Evolutionary conservation across 2,888 invertebrate genomes (phyloP).

Genomic region (Lamellibrachia satsuma): DNA sequence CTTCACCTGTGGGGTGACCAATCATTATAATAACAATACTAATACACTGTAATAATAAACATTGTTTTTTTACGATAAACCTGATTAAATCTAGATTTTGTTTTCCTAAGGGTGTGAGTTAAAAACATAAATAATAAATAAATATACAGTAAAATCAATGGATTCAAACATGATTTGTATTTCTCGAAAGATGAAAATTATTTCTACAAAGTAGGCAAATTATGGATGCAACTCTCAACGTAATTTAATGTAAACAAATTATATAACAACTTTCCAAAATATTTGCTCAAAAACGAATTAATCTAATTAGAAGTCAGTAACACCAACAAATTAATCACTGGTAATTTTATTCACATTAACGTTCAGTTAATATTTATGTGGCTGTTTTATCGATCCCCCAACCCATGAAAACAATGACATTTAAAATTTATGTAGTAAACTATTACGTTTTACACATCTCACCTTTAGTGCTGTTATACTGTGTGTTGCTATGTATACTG

Average conservation of each 20-base stretch:
- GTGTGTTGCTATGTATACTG: constrained; percentile 38
- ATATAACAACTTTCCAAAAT: background rate
- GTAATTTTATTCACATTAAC: too few relatives aligned
- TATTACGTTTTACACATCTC: background rate
- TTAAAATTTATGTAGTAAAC: background rate
- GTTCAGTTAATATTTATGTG: background rate
- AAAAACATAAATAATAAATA: too few relatives aligned
- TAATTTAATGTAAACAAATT: background rate
- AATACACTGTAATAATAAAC: too few relatives aligned
- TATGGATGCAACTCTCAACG: background rate
- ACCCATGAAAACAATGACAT: background rate
- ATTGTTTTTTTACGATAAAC: too few relatives aligned
- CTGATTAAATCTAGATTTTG: too few relatives aligned
- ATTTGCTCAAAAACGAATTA: background rate
- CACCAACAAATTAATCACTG: background rate
- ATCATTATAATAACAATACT: too few relatives aligned
- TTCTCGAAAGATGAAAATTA: background rate
- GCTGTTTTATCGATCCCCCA: background rate
- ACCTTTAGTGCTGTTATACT: constrained; percentile 51
- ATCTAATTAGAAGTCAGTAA: constrained; percentile 1
- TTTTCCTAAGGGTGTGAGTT: too few relatives aligned
- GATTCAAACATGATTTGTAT: background rate
- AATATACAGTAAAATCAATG: too few relatives aligned
- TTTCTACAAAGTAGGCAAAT: background rate
- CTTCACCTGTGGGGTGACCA: constrained; percentile 28